Evolutionary conservation across 2,888 invertebrate genomes (phyloP).

Genomic region (Cryptocephalus primarius): DNA sequence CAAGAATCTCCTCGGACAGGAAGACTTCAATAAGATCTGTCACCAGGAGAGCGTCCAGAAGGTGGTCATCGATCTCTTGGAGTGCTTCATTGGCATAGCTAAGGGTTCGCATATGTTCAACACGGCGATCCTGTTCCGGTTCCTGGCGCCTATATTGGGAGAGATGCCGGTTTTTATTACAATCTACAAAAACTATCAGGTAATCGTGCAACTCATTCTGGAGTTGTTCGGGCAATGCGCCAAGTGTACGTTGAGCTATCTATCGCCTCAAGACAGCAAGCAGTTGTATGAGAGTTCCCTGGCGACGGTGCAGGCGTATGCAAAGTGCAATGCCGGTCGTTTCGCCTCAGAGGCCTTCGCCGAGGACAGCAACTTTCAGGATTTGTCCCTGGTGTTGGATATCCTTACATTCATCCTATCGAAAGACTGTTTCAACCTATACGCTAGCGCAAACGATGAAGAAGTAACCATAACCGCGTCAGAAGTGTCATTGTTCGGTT

Average conservation of each 20-base stretch:
- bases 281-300: constrained; percentile 57
- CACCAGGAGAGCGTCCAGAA: constrained; percentile 53
- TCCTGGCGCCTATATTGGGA: constrained; percentile 53
- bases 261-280: constrained; percentile 47
- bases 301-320: constrained; percentile 59
- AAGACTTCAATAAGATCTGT: constrained; percentile 42
- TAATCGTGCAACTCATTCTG: constrained; percentile 64
- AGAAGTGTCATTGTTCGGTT: constrained; percentile 56
- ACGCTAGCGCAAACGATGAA: constrained; percentile 20
- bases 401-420: constrained; percentile 43
- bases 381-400: constrained; percentile 70
- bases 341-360: constrained; percentile 51
- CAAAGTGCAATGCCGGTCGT: constrained; percentile 52
- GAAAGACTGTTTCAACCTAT: constrained; percentile 36
- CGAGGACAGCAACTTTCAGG: constrained; percentile 65
- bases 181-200: constrained; percentile 62
- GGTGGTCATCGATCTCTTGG: constrained; percentile 63
- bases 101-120: constrained; percentile 44
- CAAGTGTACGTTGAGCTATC: constrained; percentile 56
- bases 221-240: constrained; percentile 64
- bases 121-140: constrained; percentile 38
- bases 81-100: constrained; percentile 62
- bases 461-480: constrained; percentile 38
- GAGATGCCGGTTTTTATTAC: constrained; percentile 60
- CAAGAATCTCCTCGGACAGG: constrained; percentile 41